Percentiles rank a stretch among this genome's conserved stretches.
phyloP scores from a whole-genome alignment of 2,113 vertebrate genomes.

The Anoura caudifer region DNA sequence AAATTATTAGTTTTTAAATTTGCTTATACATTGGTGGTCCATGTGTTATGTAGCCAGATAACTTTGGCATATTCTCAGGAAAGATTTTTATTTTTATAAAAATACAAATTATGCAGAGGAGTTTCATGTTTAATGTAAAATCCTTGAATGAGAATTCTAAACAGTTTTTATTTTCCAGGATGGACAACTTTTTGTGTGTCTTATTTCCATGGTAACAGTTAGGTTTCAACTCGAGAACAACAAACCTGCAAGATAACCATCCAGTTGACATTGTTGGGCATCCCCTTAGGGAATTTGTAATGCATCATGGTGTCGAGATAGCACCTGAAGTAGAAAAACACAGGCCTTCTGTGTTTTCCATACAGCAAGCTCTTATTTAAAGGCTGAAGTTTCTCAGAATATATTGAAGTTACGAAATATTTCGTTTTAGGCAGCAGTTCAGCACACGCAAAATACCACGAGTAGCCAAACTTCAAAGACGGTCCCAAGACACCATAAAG shows the following conservation, averaged over 20 bases:
- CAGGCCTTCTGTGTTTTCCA: background rate
- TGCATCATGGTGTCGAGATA: background rate
- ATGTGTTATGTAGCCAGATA: background rate
- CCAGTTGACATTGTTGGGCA: background rate
- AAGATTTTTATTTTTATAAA: slow-evolving; percentile 50
- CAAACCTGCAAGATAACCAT: slow-evolving; percentile 21
- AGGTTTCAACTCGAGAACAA: slow-evolving; percentile 25
- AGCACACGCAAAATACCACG: slow-evolving; percentile 23
- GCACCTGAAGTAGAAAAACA: slow-evolving; percentile 21
- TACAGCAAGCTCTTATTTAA: background rate
- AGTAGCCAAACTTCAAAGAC: slow-evolving; percentile 48
- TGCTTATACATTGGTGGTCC: background rate
- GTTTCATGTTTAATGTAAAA: slow-evolving; percentile 42
- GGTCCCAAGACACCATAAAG: background rate
- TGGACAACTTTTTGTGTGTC: slow-evolving; percentile 53
- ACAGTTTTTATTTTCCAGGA: background rate
- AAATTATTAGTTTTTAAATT: background rate
- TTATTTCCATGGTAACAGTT: slow-evolving; percentile 54
- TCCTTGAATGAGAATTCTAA: background rate
- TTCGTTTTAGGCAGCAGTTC: slow-evolving; percentile 51
- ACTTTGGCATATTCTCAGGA: background rate
- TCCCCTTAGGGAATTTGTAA: background rate
- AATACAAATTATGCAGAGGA: background rate
- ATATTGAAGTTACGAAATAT: slow-evolving; percentile 31
- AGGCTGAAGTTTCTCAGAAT: background rate